Percentiles rank a stretch among this genome's conserved stretches.
Evolutionary conservation across 2,113 vertebrate genomes (phyloP).

Genomic region (Mormoops blainvillei): DNA sequence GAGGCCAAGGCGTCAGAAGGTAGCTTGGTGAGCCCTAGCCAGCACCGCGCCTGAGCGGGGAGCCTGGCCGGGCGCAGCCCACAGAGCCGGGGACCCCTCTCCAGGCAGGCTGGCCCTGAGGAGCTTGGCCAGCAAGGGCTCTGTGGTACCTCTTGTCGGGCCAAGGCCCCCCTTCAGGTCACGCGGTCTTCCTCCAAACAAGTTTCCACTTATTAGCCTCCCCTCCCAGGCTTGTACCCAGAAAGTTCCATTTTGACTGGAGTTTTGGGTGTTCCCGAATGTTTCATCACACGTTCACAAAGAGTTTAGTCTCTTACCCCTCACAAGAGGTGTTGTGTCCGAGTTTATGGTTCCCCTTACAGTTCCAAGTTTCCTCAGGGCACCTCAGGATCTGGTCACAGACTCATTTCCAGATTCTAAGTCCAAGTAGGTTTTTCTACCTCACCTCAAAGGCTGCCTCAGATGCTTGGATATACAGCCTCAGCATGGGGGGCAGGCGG

Average conservation of each 20-base stretch:
- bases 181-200: not conserved
- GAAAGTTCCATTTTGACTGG: not conserved
- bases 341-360: not conserved
- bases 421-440: not conserved
- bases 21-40: not conserved
- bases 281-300: not conserved
- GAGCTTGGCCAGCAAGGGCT: no score
- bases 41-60: not conserved
- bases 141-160: not conserved
- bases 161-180: not conserved
- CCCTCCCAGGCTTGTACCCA: not conserved
- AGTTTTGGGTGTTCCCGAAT: not conserved
- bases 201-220: not conserved
- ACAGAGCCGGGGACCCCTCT: not conserved
- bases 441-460: not conserved
- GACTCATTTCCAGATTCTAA: not conserved
- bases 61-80: no score
- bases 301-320: no score
- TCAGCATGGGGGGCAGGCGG: no score
- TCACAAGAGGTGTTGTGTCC: accelerated
- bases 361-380: not conserved
- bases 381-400: not conserved
- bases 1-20: not conserved
- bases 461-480: not conserved
- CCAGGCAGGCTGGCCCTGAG: not conserved